Evolutionary conservation across 2,113 vertebrate genomes (phyloP), one percentile per base, ranked within the genome.

Genomic region (Tauraco erythrolophus): DNA sequence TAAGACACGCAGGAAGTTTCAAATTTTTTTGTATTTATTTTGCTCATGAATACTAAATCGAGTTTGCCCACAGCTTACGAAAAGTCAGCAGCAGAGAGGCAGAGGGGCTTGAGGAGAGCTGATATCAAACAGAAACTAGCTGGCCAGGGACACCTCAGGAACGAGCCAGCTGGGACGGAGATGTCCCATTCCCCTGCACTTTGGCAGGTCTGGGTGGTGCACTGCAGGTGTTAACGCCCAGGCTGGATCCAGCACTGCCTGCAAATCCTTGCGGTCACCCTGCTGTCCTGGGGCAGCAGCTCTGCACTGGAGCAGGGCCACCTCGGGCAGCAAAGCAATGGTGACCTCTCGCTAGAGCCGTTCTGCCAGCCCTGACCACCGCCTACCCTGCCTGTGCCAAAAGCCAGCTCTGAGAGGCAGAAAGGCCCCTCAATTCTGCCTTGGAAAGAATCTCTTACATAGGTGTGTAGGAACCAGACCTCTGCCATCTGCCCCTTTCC

Each of bases 401-500:
- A 39, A 30, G n/a, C 7, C 6, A 30, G 23, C 30, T 23, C 53
- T 4, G 15, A 58, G 45, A 57, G 45, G 45, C 33, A 37, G 43
- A 22, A 68, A 66, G 28, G 24, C 9, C 21, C 16, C 37, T 14
- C 10, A 43, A 19, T 53, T 35, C 41, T 13, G 28, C 39, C 70
- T 53, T 39, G 62, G 61, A 54, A 83, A n/a, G 1, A 30, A 39
- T 30, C 45, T n/a, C 54, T 69, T 18, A 21, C 2, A 5, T 2
- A 37, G 39, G 12, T 37, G 33, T 17, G 7, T 12, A 45, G 14
- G 14, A 53, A 37, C 28, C 54, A 28, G 28, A 13, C 53, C 61
- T n/a, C 45, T 9, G 2, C 33, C 2, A 0, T 16, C 33, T 21
- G 16, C 18, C 15, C 14, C 54, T 7, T 31, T 58, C 41, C 31